A percentile compares a stretch with the other conserved stretches of the same genome.
Evolutionary conservation across 2,113 vertebrate species (phyloP).

Genomic region (Ginglymostoma cirratum): DNA sequence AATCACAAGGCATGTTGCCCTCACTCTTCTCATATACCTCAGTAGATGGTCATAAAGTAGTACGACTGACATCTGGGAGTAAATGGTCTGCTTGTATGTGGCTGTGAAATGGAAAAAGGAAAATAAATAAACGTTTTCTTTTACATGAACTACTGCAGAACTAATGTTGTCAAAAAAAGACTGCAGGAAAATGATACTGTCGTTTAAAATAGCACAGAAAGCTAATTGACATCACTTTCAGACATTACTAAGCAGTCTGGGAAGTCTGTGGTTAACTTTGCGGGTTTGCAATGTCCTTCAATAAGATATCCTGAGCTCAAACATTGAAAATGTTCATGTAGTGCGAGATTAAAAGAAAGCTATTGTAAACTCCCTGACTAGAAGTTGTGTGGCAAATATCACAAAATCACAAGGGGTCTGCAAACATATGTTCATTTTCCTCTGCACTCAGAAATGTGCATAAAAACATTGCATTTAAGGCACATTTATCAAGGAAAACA

Average conservation of each 20-base stretch:
- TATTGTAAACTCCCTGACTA: not conserved
- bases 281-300: not conserved
- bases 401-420: not conserved
- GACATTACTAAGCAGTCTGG: conserved; percentile 21
- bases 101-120: not conserved
- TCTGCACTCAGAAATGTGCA: conserved; percentile 9
- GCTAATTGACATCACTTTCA: not conserved
- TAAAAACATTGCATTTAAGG: not conserved
- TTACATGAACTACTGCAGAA: not conserved
- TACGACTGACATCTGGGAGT: too few relatives aligned
- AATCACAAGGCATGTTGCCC: not conserved
- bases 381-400: not conserved
- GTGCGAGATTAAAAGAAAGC: not conserved
- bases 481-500: not conserved
- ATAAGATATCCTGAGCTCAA: not conserved
- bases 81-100: not conserved
- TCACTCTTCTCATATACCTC: not conserved
- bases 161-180: not conserved
- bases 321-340: not conserved
- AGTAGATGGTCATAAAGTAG: not conserved
- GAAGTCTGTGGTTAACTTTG: conserved; percentile 2
- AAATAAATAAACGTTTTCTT: not conserved
- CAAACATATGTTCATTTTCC: not conserved
- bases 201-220: conserved; percentile 26
- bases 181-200: not conserved